Base-by-base conservation (phyloP, 2,113 vertebrate genomes). In the Chroicocephalus ridibundus region DNA sequence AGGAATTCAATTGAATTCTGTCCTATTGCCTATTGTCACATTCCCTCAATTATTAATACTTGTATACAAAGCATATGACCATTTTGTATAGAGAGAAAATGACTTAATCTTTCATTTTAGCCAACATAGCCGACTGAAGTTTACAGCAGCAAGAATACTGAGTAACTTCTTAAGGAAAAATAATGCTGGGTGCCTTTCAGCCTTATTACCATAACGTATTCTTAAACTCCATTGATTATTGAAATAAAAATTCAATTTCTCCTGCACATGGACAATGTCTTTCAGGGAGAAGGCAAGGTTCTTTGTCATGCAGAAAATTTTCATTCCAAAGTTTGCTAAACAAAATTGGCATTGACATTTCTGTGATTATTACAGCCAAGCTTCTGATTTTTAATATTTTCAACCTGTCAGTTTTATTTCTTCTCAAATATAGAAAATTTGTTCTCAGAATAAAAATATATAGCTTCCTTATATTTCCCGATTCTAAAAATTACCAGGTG, bases 341-440 rank as follows among this genome's bases (percentile, higher is more conserved):
- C 34, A 36, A 83, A 96, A 94, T 94, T 57, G 64, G 6, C 75
- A 21, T 29, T 96, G 96, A 87, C 91, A 85, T 82, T 86, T n/a
- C 38, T 94, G 91, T 94, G 95, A 96, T 94, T 96, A 97, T 97
- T 97, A 94, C 58, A 97, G 92, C 94, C 93, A 70, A 31, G 61
- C 84, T 71, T 97, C 97, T 97, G 89, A 92, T 93, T 98, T 97
- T 96, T 97, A 97, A 94, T 97, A 97, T 97, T 98, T 97, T 90
- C 82, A 83, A 72, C 52, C 87, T 96, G 97, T 96, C 94, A 92
- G 97, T 96, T 97, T 93, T 97, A 96, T 97, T 96, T 97, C 79
- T 96, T 94, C 68, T 64, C 76, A 94, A 96, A 94, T 96, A 92
- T 94, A 94, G 69, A 96, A 98, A 97, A 97, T 82, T 93, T 34